A percentile compares a stretch with the other conserved stretches of the same genome.
These are phyloP conservation scores for Propsilocerus akamusi DNA, from an alignment of 1,140 invertebrate genomes.

Conservation along the genomic window DNA sequence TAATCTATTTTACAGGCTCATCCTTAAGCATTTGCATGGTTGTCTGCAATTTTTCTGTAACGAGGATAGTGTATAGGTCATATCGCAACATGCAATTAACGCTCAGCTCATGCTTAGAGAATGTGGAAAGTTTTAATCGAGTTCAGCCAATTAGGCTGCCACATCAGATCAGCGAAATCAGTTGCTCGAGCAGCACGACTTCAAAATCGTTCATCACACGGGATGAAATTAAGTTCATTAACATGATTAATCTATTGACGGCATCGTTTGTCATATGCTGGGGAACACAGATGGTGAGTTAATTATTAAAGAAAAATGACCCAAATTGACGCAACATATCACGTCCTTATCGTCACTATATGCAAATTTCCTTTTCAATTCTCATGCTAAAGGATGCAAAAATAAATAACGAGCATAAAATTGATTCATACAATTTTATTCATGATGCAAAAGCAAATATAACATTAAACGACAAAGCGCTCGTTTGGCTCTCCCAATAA, in stretches of 20 bases:
- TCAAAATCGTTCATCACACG: constrained; percentile 17
- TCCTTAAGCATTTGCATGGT: constrained; percentile 55
- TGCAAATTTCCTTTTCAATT: neutral
- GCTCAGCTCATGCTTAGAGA: neutral
- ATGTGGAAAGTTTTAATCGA: constrained; percentile 2
- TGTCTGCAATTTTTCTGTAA: constrained; percentile 64
- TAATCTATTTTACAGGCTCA: constrained; percentile 33
- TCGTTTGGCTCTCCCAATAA: no score
- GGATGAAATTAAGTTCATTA: constrained; percentile 66
- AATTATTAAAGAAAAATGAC: neutral
- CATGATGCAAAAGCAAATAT: neutral
- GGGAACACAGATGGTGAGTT: constrained; percentile 68
- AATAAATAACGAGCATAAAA: neutral
- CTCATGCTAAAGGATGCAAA: neutral
- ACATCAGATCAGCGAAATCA: constrained; percentile 3
- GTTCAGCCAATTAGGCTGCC: neutral
- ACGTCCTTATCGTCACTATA: neutral
- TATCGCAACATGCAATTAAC: constrained; percentile 2
- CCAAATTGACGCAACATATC: neutral
- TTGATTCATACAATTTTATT: neutral
- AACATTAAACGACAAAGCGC: neutral
- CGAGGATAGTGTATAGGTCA: constrained; percentile 40
- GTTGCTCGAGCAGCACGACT: constrained; percentile 19
- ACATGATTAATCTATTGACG: constrained; percentile 63
- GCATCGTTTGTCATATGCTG: constrained; percentile 67